A percentile compares a stretch with the other conserved stretches of the same genome.
phyloP scores from a whole-genome alignment of 2,888 invertebrate genomes.

The Tiliacea aurago region DNA sequence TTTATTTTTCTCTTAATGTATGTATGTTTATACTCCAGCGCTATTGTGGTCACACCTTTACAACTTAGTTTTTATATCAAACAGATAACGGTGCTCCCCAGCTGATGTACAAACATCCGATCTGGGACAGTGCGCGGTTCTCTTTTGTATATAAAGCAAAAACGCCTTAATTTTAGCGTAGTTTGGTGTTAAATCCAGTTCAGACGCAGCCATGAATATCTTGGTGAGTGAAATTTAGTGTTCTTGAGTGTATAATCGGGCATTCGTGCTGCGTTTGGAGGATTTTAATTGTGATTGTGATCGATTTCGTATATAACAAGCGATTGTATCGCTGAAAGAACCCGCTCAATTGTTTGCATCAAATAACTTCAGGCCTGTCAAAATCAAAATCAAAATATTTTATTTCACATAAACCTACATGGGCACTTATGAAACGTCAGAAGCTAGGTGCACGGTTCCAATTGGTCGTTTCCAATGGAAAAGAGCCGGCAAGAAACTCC shows the following conservation, averaged over 20 bases:
- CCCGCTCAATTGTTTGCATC: too few relatives aligned
- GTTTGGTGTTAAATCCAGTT: constrained; percentile 1
- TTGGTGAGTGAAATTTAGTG: constrained; percentile 40
- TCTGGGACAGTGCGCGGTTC: constrained; percentile 50
- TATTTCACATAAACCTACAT: too few relatives aligned
- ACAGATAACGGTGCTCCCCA: constrained; percentile 52
- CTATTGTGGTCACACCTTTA: constrained; percentile 19
- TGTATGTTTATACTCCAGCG: background rate
- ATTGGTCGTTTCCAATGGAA: too few relatives aligned
- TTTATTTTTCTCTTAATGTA: too few relatives aligned
- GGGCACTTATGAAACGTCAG: too few relatives aligned
- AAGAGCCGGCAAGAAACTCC: too few relatives aligned
- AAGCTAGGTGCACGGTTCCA: too few relatives aligned
- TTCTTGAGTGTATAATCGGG: background rate
- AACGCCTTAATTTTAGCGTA: background rate
- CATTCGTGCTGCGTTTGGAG: background rate
- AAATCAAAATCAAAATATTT: too few relatives aligned
- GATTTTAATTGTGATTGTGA: background rate
- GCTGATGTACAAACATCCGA: constrained; percentile 54
- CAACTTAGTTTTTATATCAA: constrained; percentile 41
- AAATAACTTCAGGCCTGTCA: too few relatives aligned
- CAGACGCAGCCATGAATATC: constrained; percentile 41
- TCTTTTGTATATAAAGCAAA: constrained; percentile 54
- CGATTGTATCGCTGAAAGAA: too few relatives aligned
- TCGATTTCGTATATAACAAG: too few relatives aligned